Evolutionary conservation across 2,888 invertebrate species (phyloP), one percentile per base, ranked within the genome.

Genomic region (Rutpela maculata): DNA sequence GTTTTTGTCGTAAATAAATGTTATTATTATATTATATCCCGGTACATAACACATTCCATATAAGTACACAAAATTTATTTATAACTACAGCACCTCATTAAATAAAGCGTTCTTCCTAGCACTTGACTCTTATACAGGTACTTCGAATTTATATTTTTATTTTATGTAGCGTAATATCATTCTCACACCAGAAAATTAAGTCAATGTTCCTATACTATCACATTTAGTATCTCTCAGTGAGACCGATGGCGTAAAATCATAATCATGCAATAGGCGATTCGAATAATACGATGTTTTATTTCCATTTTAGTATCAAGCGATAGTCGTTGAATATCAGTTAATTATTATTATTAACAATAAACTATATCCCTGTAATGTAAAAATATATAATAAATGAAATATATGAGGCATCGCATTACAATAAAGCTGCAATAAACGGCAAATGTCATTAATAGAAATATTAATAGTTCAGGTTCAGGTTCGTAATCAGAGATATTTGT

Each of bases 401-500:
- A 85, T 86, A 86, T 77, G 85, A 84, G 84, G 83, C 85, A 85
- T 85, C 83, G 80, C 76, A 85, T 86, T 86, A 85, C 85, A 84
- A 85, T 86, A 85, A 86, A 85, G 82, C 83, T 80, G 80, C 80
- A 80, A 80, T 82, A 80, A 82, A 83, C 82, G 78, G 81, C 80
- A 80, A 84, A 81, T 79, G 78, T 79, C 82, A 81, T 70, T 82
- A 85, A 82, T 80, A 77, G 67, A 78, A 78, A 79, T 83, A 83
- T 83, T 84, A 83, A 85, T 83, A 78, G 82, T 75, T 78, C 78
- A 71, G 75, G 76, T 78, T 80, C 79, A 67, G 81, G 78, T 82
- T 78, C 78, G 81, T 84, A 85, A 84, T 84, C 83, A 83, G 81
- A 82, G 80, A 80, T 81, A 86, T 86, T 82, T 81, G 84, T 83